phyloP scores from a whole-genome alignment of 2,797 vertebrate species.

The Acanthopagrus latus region DNA sequence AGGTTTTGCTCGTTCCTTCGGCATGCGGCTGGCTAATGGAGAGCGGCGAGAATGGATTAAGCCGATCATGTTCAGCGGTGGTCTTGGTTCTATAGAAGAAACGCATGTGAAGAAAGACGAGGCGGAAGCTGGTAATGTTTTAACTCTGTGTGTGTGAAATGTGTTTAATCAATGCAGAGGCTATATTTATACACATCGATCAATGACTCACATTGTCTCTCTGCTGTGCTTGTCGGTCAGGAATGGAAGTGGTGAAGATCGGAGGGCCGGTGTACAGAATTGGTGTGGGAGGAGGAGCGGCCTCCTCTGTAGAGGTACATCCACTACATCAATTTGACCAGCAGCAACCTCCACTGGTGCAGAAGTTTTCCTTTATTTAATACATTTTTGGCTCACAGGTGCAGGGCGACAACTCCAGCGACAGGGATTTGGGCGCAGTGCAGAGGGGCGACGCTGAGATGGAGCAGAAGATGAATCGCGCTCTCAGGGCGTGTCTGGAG shows the following conservation, averaged over 20 bases:
- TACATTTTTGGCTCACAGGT: conserved; percentile 79
- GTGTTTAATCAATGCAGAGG: conserved; percentile 12
- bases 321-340: not conserved
- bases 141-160: not conserved
- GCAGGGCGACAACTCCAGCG: conserved; percentile 92
- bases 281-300: conserved; percentile 94
- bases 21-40: conserved; percentile 86
- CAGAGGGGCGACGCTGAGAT: conserved; percentile 95
- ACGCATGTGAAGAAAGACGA: conserved; percentile 87
- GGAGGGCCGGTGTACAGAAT: conserved; percentile 96
- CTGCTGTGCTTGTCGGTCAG: conserved; percentile 68
- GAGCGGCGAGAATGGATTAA: conserved; percentile 95
- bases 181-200: conserved; percentile 39
- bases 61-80: conserved; percentile 96
- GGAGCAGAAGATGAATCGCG: conserved; percentile 97
- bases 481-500: conserved; percentile 92
- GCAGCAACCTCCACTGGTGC: not conserved
- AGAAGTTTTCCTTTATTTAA: not conserved
- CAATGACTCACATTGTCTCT: conserved; percentile 3
- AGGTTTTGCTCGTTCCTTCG: conserved; percentile 96
- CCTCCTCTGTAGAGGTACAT: conserved; percentile 91
- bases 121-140: conserved; percentile 75
- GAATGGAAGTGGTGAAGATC: conserved; percentile 95
- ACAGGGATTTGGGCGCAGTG: conserved; percentile 91
- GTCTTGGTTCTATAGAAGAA: conserved; percentile 92